Base-by-base conservation (phyloP, 2,888 invertebrate species). In the Taenaris catops region DNA sequence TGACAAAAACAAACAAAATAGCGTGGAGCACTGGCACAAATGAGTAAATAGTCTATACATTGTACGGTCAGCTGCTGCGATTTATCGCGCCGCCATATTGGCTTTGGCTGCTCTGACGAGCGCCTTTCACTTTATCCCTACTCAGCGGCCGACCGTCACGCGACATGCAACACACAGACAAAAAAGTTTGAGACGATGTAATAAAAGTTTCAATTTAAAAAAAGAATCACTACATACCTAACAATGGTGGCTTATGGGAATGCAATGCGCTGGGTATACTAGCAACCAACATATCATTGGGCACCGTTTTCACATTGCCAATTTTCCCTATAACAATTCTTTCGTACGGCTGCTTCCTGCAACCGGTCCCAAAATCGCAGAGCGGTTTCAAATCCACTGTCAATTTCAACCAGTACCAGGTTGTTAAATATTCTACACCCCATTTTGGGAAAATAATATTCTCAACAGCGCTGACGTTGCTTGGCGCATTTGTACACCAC, bases 171-270 rank as follows among this genome's bases (percentile, higher is more conserved):
- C n/a, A n/a, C n/a, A n/a, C n/a, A n/a, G n/a, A n/a, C n/a, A n/a
- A n/a, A n/a, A n/a, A n/a, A n/a, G n/a, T n/a, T n/a, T n/a, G n/a
- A n/a, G n/a, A n/a, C n/a, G n/a, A n/a, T n/a, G n/a, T n/a, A n/a
- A n/a, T n/a, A n/a, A n/a, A n/a, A n/a, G n/a, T n/a, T n/a, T n/a
- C n/a, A n/a, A n/a, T n/a, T n/a, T n/a, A n/a, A n/a, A n/a, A n/a
- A n/a, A n/a, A n/a, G 14, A 2, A 14, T 14, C 3, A n/a, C 21
- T 27, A 39, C 64, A 83, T 87, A 90, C 93, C 91, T 50, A 88
- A 58, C 34, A 98, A 74, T 0, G 97, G 97, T 20, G 98, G 98
- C 75, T 99, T 99, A 67, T 97, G 96, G 0, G 98, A 98, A 76
- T 98, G 98, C 38, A 98, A 88, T 7, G 94, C 93, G 78, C 97